Evolutionary conservation across 2,797 vertebrate genomes (phyloP).

Genomic region (Peromyscus melanophrys): DNA sequence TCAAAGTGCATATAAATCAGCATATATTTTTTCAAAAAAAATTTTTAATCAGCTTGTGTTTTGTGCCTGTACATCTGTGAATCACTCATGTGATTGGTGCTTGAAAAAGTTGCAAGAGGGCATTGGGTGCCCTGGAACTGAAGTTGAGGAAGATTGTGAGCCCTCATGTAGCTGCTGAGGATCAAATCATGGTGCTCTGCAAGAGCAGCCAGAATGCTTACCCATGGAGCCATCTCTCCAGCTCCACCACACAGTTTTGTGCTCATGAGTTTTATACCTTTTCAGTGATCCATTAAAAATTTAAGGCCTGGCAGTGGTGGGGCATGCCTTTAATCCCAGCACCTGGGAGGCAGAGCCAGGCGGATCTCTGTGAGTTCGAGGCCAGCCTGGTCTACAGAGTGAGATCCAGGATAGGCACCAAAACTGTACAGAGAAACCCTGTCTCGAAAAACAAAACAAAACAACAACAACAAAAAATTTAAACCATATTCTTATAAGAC

Average conservation of each 20-base stretch:
- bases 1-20: background rate
- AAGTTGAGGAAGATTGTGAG: background rate
- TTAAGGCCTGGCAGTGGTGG: background rate
- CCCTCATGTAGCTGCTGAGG: background rate
- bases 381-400: too few species aligned
- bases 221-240: background rate
- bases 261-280: background rate
- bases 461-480: background rate
- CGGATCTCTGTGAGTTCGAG: too few species aligned
- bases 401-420: too few species aligned
- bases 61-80: background rate
- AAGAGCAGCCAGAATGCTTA: background rate
- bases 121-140: too few species aligned
- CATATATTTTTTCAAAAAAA: background rate
- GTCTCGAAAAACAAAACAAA: too few species aligned
- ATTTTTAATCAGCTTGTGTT: too few species aligned
- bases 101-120: background rate
- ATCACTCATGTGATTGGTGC: accelerated
- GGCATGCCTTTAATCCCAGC: too few species aligned
- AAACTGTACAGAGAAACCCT: too few species aligned
- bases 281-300: background rate
- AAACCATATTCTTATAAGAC: background rate
- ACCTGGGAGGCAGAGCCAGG: too few species aligned
- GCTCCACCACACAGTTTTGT: background rate
- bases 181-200: too few species aligned